phyloP scores from a whole-genome alignment of 2,113 vertebrate species.

The Microtus oregoni region DNA sequence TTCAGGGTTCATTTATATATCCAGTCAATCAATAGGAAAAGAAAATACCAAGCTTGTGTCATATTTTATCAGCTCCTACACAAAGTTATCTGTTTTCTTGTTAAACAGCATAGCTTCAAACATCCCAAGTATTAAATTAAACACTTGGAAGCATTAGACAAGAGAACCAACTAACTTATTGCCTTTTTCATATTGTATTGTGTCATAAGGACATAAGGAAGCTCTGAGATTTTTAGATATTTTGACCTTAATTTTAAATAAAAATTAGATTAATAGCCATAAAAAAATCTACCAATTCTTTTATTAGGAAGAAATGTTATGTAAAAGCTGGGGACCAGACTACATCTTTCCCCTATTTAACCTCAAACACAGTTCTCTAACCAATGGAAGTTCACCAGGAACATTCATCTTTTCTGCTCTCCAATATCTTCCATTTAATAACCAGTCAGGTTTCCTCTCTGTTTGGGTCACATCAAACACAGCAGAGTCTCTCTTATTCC shows the following conservation, averaged over 20 bases:
- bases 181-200: background rate
- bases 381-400: background rate
- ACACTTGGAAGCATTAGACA: constrained; percentile 12
- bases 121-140: background rate
- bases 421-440: background rate
- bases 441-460: background rate
- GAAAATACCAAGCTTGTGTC: background rate
- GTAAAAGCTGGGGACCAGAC: background rate
- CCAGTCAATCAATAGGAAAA: constrained; percentile 3
- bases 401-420: background rate
- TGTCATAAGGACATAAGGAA: background rate
- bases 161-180: background rate
- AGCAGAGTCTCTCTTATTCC: background rate
- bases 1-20: background rate
- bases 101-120: background rate
- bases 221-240: background rate
- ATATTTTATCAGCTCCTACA: constrained; percentile 4
- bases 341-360: background rate
- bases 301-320: background rate
- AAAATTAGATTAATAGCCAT: background rate
- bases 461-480: background rate
- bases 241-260: constrained; percentile 31
- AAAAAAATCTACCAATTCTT: background rate
- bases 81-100: background rate
- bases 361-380: background rate